These are phyloP conservation scores for Oreonectes daqikongensis DNA, from an alignment of 2,797 vertebrate species.

Conservation along the genomic window DNA sequence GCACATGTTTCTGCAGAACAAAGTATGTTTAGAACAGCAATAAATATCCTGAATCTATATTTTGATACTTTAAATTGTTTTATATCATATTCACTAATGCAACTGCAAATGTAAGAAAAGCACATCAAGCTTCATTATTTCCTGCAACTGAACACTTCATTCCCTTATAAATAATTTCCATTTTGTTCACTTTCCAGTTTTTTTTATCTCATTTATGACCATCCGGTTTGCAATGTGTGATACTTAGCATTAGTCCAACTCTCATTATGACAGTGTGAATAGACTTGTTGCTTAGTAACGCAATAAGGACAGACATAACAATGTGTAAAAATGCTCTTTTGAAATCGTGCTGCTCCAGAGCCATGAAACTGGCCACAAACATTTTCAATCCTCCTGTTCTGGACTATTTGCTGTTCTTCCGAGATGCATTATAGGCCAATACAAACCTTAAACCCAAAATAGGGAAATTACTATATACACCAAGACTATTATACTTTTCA, in stretches of 20 bases:
- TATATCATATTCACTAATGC: background rate
- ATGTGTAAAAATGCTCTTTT: conserved; percentile 17
- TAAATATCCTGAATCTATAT: too few relatives aligned
- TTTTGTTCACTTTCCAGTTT: background rate
- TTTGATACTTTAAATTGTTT: too few relatives aligned
- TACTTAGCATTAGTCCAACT: conserved; percentile 2
- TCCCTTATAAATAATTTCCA: background rate
- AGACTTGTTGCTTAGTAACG: conserved; percentile 30
- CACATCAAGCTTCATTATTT: background rate
- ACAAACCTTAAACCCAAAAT: background rate
- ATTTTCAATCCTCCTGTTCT: conserved; percentile 10
- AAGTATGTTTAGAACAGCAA: too few relatives aligned
- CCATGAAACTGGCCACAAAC: conserved; percentile 8
- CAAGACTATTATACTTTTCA: conserved; percentile 3
- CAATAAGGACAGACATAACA: conserved; percentile 1
- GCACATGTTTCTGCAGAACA: background rate
- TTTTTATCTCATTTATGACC: background rate
- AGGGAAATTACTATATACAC: background rate
- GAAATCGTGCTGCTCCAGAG: background rate
- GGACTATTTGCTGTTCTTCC: background rate
- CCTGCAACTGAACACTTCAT: background rate
- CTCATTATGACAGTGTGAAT: conserved; percentile 5
- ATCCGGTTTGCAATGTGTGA: conserved; percentile 10
- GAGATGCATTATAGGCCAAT: background rate
- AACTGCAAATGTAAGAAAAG: background rate